A percentile compares a stretch with the other conserved stretches of the same genome.
phyloP scores from a whole-genome alignment of 1,140 invertebrate genomes.

The Lysiphlebus fabarum region DNA sequence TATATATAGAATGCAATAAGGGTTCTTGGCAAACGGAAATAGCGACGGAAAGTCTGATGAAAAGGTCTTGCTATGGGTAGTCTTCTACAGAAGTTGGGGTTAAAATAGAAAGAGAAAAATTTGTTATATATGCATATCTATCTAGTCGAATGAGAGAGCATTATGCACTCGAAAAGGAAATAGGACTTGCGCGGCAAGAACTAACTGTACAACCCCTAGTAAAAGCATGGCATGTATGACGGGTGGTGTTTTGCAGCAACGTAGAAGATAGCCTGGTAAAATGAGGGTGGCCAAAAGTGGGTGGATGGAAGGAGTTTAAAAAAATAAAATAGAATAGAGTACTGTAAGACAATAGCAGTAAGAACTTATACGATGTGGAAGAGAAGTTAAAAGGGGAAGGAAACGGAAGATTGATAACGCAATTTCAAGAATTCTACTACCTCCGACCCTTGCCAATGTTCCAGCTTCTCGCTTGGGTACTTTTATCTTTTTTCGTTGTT shows the following conservation, averaged over 20 bases:
- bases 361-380: conserved; percentile 11
- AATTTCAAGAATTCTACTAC: conserved; percentile 58
- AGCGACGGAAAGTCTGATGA: conserved; percentile 27
- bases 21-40: conserved; percentile 31
- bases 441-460: conserved; percentile 36
- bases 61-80: conserved; percentile 21
- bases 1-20: conserved; percentile 51
- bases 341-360: conserved; percentile 36
- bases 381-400: conserved; percentile 35
- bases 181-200: conserved; percentile 39
- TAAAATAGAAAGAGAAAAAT: conserved; percentile 5
- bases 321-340: conserved; percentile 51
- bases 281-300: conserved; percentile 13
- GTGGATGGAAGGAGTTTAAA: conserved; percentile 27
- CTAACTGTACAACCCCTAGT: conserved; percentile 27
- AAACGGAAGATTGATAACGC: conserved; percentile 56
- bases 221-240: conserved; percentile 46
- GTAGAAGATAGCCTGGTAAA: too few species aligned
- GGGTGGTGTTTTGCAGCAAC: conserved; percentile 31
- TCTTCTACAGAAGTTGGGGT: conserved; percentile 11
- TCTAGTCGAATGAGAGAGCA: too few species aligned
- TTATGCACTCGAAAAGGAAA: conserved; percentile 21
- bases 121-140: neutral
- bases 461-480: conserved; percentile 42
- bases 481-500: conserved; percentile 53